Evolutionary conservation across 1,140 invertebrate genomes (phyloP).

Genomic region (Harlomillsia oculata): DNA sequence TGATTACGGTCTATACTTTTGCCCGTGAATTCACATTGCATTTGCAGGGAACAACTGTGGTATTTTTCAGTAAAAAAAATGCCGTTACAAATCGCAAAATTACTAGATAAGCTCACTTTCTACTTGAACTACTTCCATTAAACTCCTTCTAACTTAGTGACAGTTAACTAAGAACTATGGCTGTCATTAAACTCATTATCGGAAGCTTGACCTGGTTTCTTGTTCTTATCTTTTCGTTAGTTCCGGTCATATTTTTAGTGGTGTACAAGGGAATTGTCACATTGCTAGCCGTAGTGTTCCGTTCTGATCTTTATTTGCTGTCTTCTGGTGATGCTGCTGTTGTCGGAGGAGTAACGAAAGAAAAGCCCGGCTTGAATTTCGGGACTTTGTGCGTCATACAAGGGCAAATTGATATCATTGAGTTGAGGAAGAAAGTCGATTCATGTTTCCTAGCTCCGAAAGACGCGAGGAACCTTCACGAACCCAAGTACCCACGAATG

Average conservation of each 20-base stretch:
- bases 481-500: conserved; percentile 3
- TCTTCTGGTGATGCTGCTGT: neutral
- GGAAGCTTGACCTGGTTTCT: neutral
- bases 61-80: too few species aligned
- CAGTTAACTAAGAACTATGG: too few species aligned
- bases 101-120: too few species aligned
- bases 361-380: neutral
- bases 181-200: neutral
- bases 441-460: neutral
- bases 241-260: neutral
- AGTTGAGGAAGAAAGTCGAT: neutral
- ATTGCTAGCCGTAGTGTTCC: neutral
- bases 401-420: neutral
- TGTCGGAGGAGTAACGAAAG: neutral
- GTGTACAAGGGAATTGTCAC: neutral
- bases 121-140: too few species aligned
- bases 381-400: conserved; percentile 2
- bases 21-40: too few species aligned
- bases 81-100: too few species aligned
- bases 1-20: too few species aligned
- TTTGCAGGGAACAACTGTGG: too few species aligned
- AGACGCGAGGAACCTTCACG: neutral
- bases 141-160: too few species aligned
- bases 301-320: neutral
- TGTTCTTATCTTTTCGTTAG: neutral